Base-by-base conservation (phyloP, 1,140 invertebrate species). In the Hylaeus volcanicus region DNA sequence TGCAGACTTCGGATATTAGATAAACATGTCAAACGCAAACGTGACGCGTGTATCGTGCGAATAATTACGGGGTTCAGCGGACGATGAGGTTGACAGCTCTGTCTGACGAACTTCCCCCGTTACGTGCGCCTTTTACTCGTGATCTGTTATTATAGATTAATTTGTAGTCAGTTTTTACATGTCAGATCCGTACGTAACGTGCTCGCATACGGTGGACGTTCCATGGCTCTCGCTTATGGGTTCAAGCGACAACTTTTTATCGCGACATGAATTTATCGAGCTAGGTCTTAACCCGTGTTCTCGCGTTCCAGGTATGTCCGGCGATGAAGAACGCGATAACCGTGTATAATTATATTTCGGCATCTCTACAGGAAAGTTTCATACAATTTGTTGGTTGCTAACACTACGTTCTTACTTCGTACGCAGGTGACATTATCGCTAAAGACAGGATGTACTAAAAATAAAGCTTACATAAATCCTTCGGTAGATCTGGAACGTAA, bases 101-200 rank as follows among this genome's bases (percentile, higher is more conserved):
- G 3, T 11, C 15, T 26, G 69, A 75, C 68, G 58, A 65, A 78
- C 75, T 73, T 82, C 79, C 63, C 12, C 51, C 69, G 45, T 85
- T 86, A 86, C 72, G 83, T 85, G 71, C 75, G 65, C 71, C 74
- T 53, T 48, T 45, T 66, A 66, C 65, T 45, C 68, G 61, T 61
- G 39, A 86, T 86, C 85, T 79, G 73, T 82, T 85, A 85, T 86
- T 85, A 75, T 43, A 43, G 55, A 72, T 68, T 79, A 51, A 14
- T 14, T 43, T 58, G 73, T 68, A 26, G 85, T 82, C 75, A 72
- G 84, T 53, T 79, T 66, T 73, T 56, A 79, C 53, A 58, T 66
- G 26, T 26, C 26, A 48, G 53, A 55, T 12, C 11, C 5, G 39
- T 3, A 45, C 12, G 56, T n/a, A 11, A 3, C 14, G 15, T 41